Base-by-base conservation (phyloP, 2,888 invertebrate genomes). In the Ectropis crepuscularia region DNA sequence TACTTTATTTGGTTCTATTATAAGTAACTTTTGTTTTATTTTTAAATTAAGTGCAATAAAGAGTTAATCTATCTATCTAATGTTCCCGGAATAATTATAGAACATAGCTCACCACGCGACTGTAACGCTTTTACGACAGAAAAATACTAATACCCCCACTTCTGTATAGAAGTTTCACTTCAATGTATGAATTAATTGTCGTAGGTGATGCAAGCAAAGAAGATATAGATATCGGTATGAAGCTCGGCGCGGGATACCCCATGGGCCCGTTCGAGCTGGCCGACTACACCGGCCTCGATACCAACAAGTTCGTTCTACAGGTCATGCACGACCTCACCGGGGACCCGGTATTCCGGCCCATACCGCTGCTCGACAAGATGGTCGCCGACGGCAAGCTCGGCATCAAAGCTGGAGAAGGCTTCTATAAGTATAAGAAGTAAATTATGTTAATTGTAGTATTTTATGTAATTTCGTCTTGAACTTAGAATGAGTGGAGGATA, bases 181-280 rank as follows among this genome's bases (percentile, higher is more conserved):
- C n/a, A n/a, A n/a, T 6, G 49, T 50, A 50, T n/a, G 10, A 48
- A 16, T 2, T 28, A n/a, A 0, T 11, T 36, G 2, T 70, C 67
- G 0, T 80, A 95, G 95, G 95, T 37, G 96, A 96, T 81, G 96
- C 96, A 0, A 89, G 95, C 9, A 94, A 95, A 7, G 91, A 94
- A 74, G 98, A 98, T 83, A 96, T 98, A 63, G 98, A 98, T 79
- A 95, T 94, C 7, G 98, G 97, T 1, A 97, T 98, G 97, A 98
- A 98, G 86, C 88, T 98, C 11, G 98, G 98, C n/a, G 97, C 97
- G 5, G 96, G 96, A 0, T 95, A 97, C 87, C 98, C 98, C 0
- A 98, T 98, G 98, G 98, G 98, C 0, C 98, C 98, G 0, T 94
- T 98, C 74, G 97, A 98, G 84, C 86, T 98, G 45, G 92, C 95